Conservation (phyloP, 30 jellyfish, hydroid and myxozoan species). For the Chironex yamaguchii region DNA sequence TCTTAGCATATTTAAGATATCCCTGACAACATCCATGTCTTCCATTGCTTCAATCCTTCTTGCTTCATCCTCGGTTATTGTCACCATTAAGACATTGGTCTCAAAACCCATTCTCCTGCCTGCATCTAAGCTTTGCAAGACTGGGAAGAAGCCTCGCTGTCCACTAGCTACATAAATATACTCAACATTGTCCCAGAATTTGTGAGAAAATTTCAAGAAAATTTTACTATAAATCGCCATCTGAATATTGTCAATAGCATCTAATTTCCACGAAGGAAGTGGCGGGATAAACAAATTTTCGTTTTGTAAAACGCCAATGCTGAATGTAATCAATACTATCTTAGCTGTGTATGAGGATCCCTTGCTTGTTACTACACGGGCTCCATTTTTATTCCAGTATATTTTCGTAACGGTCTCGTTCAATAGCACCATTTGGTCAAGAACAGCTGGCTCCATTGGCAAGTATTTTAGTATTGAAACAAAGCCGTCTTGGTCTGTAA, state of each 20-base stretch:
- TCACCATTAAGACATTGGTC: slow-evolving; percentile 42
- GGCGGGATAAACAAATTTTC: slow-evolving; percentile 36
- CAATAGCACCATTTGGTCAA: neutral
- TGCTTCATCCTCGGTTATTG: slow-evolving; percentile 59
- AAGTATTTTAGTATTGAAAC: slow-evolving; percentile 15
- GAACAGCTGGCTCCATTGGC: neutral
- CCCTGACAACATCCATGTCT: slow-evolving; percentile 5
- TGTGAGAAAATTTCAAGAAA: slow-evolving; percentile 49
- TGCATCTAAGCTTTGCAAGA: slow-evolving; percentile 87
- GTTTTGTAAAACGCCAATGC: slow-evolving; percentile 70
- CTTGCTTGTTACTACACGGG: slow-evolving; percentile 27
- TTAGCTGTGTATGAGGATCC: slow-evolving; percentile 39
- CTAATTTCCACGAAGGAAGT: slow-evolving; percentile 75
- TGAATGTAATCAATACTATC: slow-evolving; percentile 53
- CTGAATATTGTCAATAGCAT: slow-evolving; percentile 25
- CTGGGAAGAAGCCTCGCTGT: slow-evolving; percentile 58
- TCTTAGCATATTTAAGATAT: slow-evolving; percentile 23
- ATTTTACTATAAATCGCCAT: slow-evolving; percentile 77
- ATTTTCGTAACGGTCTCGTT: slow-evolving; percentile 22
- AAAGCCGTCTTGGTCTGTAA: slow-evolving; percentile 63
- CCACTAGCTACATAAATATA: slow-evolving; percentile 47
- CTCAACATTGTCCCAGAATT: slow-evolving; percentile 81
- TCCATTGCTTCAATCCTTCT: slow-evolving; percentile 32
- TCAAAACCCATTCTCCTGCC: slow-evolving; percentile 5
- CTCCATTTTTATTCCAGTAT: slow-evolving; percentile 63